Evolutionary conservation across 2,888 invertebrate species (phyloP), one percentile per base, ranked within the genome.

Genomic region (Carcina quercana): DNA sequence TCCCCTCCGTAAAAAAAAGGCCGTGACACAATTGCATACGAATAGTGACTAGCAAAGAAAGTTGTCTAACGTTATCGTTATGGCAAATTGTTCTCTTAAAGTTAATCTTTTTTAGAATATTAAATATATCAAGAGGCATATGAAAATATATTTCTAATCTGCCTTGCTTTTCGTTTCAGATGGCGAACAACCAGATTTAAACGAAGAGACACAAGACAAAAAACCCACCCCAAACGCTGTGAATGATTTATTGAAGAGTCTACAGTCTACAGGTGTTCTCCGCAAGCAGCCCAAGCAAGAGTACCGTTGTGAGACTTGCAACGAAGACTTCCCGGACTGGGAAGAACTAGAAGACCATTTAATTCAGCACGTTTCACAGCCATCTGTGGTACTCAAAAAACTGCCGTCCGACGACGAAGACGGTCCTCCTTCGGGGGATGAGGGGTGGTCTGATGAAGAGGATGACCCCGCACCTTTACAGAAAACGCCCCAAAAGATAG

Each of bases 401-500:
- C 72, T 85, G 59, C 82, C 83, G 42, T 86, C 87, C 58, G 69
- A 87, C 83, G 75, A 75, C 63, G 70, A 87, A 73, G 73, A 76
- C 35, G 53, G 52, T 24, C 53, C 61, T 42, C 62, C 55, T 5
- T 78, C 75, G 5, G 79, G 67, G 49, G 79, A 82, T 54, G 80
- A 80, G 32, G 68, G 75, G 45, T 83, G 78, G 78, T 71, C 78
- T 1, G 84, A 83, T 34, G 80, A 82, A 21, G 83, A 83, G 20
- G 70, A 64, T n/a, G 20, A n/a, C 2, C 45, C 59, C 3, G 28
- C n/a, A 3, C 45, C 59, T 3, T 44, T 48, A 40, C 45, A 51
- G 34, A 58, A 59, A 47, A 59, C 71, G 39, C 76, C 79, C 30
- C 73, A 78, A 55, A 83, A 82, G 61, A 59, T 79, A 21, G 78